phyloP scores from a whole-genome alignment of 2,888 invertebrate species.

The Chironomus riparius region DNA sequence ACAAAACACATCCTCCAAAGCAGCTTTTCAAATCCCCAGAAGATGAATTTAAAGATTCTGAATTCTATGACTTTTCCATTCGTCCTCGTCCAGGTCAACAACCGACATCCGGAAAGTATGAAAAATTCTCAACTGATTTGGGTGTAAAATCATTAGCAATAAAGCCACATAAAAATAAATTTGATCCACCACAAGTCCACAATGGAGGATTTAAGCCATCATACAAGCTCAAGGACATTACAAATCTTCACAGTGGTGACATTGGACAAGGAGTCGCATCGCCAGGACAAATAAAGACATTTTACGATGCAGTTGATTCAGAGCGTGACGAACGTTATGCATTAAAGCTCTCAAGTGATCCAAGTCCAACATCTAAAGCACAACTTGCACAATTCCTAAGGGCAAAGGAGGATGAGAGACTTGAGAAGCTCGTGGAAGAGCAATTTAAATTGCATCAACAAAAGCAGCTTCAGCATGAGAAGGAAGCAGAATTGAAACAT shows the following conservation, averaged over 20 bases:
- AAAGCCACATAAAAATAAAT: constrained; percentile 7
- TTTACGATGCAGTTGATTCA: neutral
- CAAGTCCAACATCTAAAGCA: constrained; percentile 12
- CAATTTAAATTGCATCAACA: constrained; percentile 25
- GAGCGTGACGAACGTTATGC: neutral
- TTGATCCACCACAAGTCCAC: constrained; percentile 8
- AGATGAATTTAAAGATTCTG: constrained; percentile 21
- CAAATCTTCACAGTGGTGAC: constrained; percentile 1
- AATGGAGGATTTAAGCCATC: constrained; percentile 16
- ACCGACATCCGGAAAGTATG: neutral
- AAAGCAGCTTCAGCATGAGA: constrained; percentile 11
- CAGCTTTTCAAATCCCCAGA: constrained; percentile 17
- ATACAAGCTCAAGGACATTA: constrained; percentile 22
- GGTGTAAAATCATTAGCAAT: neutral
- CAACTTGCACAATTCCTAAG: constrained; percentile 25
- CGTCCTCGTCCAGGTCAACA: constrained; percentile 8
- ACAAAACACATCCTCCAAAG: neutral
- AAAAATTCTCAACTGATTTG: constrained; percentile 14
- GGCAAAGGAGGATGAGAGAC: constrained; percentile 26
- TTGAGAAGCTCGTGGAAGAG: constrained; percentile 23
- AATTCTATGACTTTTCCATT: constrained; percentile 20
- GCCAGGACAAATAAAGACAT: constrained; percentile 17
- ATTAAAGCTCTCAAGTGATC: neutral
- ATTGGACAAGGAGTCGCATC: constrained; percentile 17
- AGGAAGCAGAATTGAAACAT: constrained; percentile 18